Percentiles rank a stretch among this genome's conserved stretches.
Conservation (phyloP, 2,888 invertebrate species). For the Dryomyza anilis region DNA sequence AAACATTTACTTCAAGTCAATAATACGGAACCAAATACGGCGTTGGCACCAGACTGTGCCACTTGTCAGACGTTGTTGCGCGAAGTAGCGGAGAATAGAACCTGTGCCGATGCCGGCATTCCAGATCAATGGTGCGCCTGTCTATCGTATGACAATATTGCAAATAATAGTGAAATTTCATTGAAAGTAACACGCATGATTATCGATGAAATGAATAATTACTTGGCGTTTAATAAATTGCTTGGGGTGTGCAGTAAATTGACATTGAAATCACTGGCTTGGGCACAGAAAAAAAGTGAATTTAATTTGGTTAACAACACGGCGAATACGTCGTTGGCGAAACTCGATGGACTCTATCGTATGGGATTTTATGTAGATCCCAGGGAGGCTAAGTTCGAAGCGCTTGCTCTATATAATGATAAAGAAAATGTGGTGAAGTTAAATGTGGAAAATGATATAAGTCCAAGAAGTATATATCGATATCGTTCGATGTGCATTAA, state of each 20-base stretch:
- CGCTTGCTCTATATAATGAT: conserved; percentile 37
- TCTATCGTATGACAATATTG: conserved; percentile 61
- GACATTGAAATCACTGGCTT: too few species aligned
- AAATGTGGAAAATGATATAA: conserved; percentile 41
- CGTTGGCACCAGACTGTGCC: conserved; percentile 61
- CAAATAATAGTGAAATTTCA: conserved; percentile 9
- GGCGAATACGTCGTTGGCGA: background rate
- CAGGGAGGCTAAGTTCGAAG: conserved; percentile 36
- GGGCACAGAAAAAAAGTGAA: background rate
- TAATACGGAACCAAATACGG: conserved; percentile 37
- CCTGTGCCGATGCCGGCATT: conserved; percentile 72
- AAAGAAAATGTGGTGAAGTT: conserved; percentile 30
- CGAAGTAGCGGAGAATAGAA: conserved; percentile 66
- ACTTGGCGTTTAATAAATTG: conserved; percentile 29
- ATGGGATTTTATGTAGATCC: conserved; percentile 25
- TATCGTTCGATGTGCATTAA: conserved; percentile 38
- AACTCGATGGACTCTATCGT: conserved; percentile 32
- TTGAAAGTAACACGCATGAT: conserved; percentile 28
- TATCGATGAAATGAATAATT: conserved; percentile 44
- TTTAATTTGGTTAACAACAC: background rate
- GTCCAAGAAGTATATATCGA: conserved; percentile 42
- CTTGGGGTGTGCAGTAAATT: too few species aligned
- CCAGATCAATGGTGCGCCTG: conserved; percentile 79
- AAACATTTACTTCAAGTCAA: conserved; percentile 65
- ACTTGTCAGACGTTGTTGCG: conserved; percentile 71